Percentiles rank a stretch among this genome's conserved stretches.
These are phyloP conservation scores for Hetaerina americana DNA, from an alignment of 1,140 invertebrate species.

Conservation along the genomic window DNA sequence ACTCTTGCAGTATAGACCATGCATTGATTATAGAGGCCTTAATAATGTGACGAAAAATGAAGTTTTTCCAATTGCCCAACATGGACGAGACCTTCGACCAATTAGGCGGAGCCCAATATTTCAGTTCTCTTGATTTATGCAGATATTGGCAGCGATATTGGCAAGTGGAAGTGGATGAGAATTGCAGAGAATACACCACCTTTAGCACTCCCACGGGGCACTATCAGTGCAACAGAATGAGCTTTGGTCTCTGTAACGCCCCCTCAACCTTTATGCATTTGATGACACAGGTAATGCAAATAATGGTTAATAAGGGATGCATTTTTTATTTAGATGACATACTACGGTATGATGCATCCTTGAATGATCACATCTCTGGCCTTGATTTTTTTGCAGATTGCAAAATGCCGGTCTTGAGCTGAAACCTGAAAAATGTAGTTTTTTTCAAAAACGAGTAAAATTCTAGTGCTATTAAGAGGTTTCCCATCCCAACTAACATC, in stretches of 20 bases:
- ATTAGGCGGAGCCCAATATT: no score
- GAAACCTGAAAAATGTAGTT: neutral
- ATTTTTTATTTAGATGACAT: neutral
- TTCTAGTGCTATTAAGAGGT: neutral
- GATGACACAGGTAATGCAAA: neutral
- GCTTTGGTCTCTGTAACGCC: neutral
- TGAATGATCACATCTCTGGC: neutral
- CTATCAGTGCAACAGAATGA: neutral
- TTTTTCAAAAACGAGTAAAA: neutral
- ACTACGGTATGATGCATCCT: neutral
- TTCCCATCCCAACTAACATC: neutral
- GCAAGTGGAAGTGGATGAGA: slow-evolving; percentile 10
- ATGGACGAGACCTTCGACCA: no score
- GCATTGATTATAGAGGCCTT: neutral
- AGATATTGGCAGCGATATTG: no score
- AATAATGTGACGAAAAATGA: neutral
- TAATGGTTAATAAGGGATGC: neutral
- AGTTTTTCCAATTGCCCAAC: neutral
- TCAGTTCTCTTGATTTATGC: no score
- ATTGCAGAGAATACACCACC: neutral
- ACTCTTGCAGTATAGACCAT: neutral
- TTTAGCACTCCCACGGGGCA: neutral
- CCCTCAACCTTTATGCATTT: neutral
- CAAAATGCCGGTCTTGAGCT: neutral
- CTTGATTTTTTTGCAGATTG: neutral